Percentiles rank a stretch among this genome's conserved stretches.
Evolutionary conservation across 2,888 invertebrate genomes (phyloP).

Genomic region (Leptinotarsa peninsularis): DNA sequence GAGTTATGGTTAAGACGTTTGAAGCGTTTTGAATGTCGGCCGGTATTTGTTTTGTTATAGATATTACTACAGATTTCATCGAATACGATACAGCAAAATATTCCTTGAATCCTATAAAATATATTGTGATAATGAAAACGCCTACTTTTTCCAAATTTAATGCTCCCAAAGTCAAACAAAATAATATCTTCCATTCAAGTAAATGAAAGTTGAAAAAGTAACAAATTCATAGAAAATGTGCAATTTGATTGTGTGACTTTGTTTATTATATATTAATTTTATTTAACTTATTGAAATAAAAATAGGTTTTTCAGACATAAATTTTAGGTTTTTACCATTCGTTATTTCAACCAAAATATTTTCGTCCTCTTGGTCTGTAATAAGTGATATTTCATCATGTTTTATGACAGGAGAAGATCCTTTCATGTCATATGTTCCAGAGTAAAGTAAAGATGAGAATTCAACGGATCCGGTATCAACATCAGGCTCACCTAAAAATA

Average conservation of each 20-base stretch:
- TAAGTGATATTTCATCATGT: constrained; percentile 14
- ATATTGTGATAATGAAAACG: not conserved
- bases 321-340: constrained; percentile 21
- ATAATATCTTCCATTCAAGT: not conserved
- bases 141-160: not conserved
- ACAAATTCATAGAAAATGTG: no score
- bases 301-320: no score
- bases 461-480: not conserved
- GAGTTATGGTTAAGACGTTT: constrained; percentile 20
- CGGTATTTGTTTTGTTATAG: constrained; percentile 2
- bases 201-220: no score
- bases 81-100: constrained; percentile 5
- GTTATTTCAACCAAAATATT: constrained; percentile 15
- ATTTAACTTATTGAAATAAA: not conserved
- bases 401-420: not conserved
- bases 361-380: not conserved
- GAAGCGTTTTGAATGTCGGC: not conserved
- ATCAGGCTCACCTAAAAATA: not conserved
- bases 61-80: constrained; percentile 1
- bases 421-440: constrained; percentile 23
- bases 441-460: constrained; percentile 15
- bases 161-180: not conserved
- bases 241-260: no score
- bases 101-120: constrained; percentile 14
- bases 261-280: no score